phyloP scores from a whole-genome alignment of 2,113 vertebrate species.

The Columba livia region DNA sequence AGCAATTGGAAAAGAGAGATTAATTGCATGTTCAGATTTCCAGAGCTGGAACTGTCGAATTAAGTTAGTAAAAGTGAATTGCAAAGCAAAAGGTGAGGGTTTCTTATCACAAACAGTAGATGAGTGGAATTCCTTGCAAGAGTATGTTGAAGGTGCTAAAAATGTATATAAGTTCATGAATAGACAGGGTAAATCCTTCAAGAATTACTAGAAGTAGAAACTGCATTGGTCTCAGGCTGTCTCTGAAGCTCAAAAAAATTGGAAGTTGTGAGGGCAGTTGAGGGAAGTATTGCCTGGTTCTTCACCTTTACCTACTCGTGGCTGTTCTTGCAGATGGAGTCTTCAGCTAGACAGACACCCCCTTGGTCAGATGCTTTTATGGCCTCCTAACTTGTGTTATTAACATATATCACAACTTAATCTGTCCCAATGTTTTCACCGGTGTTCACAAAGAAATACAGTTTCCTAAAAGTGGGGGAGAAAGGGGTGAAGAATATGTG shows the following conservation, averaged over 20 bases:
- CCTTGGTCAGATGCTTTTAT: neutral
- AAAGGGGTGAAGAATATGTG: neutral
- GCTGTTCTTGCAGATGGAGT: neutral
- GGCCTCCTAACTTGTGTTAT: neutral
- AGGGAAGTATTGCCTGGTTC: neutral
- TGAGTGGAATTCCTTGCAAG: neutral
- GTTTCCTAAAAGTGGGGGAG: neutral
- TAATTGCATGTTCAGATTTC: neutral
- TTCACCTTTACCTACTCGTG: neutral
- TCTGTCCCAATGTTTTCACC: neutral
- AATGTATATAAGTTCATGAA: neutral
- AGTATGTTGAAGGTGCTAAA: neutral
- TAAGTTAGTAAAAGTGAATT: neutral
- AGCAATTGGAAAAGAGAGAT: neutral
- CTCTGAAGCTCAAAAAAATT: neutral
- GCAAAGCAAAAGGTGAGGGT: neutral
- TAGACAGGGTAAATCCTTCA: neutral
- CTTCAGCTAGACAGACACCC: neutral
- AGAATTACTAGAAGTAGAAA: neutral
- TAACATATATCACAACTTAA: neutral
- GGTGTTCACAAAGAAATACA: neutral
- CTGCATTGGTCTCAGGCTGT: neutral
- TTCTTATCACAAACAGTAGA: neutral
- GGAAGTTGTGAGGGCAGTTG: neutral
- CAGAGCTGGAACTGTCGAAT: neutral